These are phyloP conservation scores for Parasteatoda lunata DNA, from an alignment of 2,888 invertebrate genomes.

Conservation along the genomic window DNA sequence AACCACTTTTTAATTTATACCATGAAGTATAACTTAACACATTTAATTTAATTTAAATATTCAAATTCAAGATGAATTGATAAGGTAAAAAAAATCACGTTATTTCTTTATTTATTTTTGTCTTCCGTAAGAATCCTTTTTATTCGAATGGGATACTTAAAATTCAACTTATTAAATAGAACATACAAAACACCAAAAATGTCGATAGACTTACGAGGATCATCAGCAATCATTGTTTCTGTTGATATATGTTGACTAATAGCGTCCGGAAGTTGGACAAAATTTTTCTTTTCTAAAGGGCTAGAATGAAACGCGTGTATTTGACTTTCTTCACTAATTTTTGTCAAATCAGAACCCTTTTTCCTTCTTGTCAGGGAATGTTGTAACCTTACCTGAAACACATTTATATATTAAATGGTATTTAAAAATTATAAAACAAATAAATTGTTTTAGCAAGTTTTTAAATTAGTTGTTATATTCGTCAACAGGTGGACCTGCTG, in stretches of 20 bases:
- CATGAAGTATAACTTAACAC: no score
- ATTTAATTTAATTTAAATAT: no score
- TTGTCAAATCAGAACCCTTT: slow-evolving; percentile 10
- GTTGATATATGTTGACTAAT: slow-evolving; percentile 58
- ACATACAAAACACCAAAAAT: not conserved
- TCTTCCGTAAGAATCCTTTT: no score
- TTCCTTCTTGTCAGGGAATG: slow-evolving; percentile 57
- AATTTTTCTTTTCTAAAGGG: slow-evolving; percentile 45
- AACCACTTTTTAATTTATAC: no score
- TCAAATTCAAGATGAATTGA: no score
- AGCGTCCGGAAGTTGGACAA: slow-evolving; percentile 43
- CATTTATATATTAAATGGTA: no score
- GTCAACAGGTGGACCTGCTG: no score
- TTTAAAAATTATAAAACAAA: not conserved
- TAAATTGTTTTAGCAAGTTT: not conserved
- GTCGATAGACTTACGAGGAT: slow-evolving; percentile 40
- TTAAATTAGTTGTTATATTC: no score
- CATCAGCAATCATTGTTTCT: slow-evolving; percentile 55
- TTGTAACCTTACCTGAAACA: slow-evolving; percentile 37
- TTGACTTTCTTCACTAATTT: slow-evolving; percentile 29
- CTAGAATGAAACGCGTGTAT: slow-evolving; percentile 41
- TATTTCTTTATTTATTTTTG: no score
- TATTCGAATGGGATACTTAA: no score
- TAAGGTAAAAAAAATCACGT: no score
- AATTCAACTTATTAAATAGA: no score